Conservation (phyloP, 2,797 vertebrate species). For the Fistularia tabacaria region DNA sequence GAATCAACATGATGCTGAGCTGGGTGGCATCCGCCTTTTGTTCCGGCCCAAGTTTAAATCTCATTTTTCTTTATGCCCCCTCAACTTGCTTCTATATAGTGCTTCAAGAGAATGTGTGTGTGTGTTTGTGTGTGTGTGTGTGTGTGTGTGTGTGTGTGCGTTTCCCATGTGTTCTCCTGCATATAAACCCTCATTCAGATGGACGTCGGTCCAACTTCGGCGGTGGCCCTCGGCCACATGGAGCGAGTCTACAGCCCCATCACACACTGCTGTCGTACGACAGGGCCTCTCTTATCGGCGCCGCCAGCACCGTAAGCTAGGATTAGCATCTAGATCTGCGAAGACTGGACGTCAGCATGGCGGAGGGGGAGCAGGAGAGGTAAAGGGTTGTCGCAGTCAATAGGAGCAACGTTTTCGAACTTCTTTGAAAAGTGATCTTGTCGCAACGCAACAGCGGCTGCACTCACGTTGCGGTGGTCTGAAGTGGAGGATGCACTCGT, state of each 20-base stretch:
- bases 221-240: constrained; percentile 72
- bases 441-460: constrained; percentile 40
- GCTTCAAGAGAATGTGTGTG: constrained; percentile 53
- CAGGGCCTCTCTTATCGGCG: constrained; percentile 74
- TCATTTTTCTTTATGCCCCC: constrained; percentile 72
- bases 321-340: constrained; percentile 80
- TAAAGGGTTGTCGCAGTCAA: constrained; percentile 57
- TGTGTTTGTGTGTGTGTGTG: constrained; percentile 31
- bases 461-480: constrained; percentile 69
- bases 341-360: constrained; percentile 71
- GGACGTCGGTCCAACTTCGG: constrained; percentile 66
- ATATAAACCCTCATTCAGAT: constrained; percentile 61
- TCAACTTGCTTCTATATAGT: constrained; percentile 72
- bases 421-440: constrained; percentile 13
- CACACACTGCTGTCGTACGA: constrained; percentile 58
- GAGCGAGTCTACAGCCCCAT: constrained; percentile 65
- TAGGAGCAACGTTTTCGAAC: constrained; percentile 22
- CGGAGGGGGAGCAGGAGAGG: constrained; percentile 14
- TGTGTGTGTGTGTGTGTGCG: constrained; percentile 17
- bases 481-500: constrained; percentile 65
- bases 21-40: constrained; percentile 71
- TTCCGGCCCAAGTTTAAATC: no score
- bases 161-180: constrained; percentile 47
- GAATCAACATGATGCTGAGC: constrained; percentile 73
- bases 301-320: constrained; percentile 77